Evolutionary conservation across 2,113 vertebrate genomes (phyloP).

Genomic region (Equus przewalskii): DNA sequence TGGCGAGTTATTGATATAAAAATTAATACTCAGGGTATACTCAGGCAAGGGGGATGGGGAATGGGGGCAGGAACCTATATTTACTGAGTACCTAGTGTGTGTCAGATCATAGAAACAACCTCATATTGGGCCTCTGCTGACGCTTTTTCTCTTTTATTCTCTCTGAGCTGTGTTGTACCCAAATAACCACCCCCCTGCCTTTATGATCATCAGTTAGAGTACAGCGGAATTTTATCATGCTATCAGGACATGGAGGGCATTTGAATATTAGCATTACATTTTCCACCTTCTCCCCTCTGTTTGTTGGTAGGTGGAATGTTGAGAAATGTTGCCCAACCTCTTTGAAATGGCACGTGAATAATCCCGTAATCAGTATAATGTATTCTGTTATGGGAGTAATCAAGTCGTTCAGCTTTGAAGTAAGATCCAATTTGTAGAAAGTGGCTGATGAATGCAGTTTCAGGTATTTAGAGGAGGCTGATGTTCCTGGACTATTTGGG

Average conservation of each 20-base stretch:
- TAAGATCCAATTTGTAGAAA: conserved; percentile 82
- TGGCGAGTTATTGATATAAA: conserved; percentile 77
- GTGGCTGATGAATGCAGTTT: conserved; percentile 79
- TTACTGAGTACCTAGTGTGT: background rate
- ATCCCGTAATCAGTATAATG: conserved; percentile 78
- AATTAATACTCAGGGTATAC: conserved; percentile 74
- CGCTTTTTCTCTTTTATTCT: conserved; percentile 10
- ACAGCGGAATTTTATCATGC: background rate
- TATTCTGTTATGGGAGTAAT: conserved; percentile 82
- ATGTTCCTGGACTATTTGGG: conserved; percentile 82
- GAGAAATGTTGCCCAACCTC: conserved; percentile 79
- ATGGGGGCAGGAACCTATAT: background rate
- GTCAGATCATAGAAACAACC: background rate
- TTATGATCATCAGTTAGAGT: background rate
- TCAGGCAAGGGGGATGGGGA: background rate
- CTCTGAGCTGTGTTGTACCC: background rate
- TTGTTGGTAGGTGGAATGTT: conserved; percentile 69
- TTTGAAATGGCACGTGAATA: conserved; percentile 67
- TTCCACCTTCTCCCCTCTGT: conserved; percentile 48
- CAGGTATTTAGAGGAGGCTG: conserved; percentile 71
- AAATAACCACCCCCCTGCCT: background rate
- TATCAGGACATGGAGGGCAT: background rate
- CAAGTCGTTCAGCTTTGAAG: conserved; percentile 79
- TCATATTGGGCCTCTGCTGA: background rate
- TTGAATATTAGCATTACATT: conserved; percentile 34